phyloP scores from a whole-genome alignment of 2,888 invertebrate genomes.

The Hirudinaria manillensis region DNA sequence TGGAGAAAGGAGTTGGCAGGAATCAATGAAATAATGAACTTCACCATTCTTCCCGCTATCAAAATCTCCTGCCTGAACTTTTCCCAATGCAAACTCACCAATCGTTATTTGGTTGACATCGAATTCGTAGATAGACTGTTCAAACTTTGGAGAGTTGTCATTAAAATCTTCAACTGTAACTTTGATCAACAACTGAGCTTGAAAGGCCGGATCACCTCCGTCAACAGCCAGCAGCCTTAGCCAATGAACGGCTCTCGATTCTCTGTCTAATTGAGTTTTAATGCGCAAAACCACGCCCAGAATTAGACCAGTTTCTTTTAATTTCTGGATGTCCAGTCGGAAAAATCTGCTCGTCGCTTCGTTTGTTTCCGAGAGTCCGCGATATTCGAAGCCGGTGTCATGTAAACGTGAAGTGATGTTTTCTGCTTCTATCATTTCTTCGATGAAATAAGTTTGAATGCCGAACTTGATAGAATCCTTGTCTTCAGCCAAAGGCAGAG shows the following conservation, averaged over 20 bases:
- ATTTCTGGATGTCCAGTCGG: conserved; percentile 1
- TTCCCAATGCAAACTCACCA: background rate
- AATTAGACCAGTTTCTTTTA: background rate
- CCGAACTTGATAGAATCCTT: conserved; percentile 14
- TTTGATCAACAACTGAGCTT: background rate
- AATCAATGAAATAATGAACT: background rate
- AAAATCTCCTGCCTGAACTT: background rate
- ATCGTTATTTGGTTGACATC: background rate
- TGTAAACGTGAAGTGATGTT: background rate
- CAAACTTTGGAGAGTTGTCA: conserved; percentile 13
- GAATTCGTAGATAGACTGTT: conserved; percentile 5
- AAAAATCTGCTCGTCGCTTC: background rate
- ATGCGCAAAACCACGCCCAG: conserved; percentile 17
- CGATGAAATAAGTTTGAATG: conserved; percentile 8
- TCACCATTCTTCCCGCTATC: background rate
- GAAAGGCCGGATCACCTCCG: conserved; percentile 3
- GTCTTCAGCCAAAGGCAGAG: conserved; percentile 22
- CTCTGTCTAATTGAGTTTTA: background rate
- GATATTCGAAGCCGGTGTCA: background rate
- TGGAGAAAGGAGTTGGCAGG: background rate
- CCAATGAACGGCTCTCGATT: background rate
- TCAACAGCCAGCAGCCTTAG: background rate
- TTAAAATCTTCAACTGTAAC: conserved; percentile 7
- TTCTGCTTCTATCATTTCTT: background rate
- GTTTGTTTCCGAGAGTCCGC: background rate